Conservation (phyloP, 2,797 vertebrate species). For the Microctenopoma steveboyesi region DNA sequence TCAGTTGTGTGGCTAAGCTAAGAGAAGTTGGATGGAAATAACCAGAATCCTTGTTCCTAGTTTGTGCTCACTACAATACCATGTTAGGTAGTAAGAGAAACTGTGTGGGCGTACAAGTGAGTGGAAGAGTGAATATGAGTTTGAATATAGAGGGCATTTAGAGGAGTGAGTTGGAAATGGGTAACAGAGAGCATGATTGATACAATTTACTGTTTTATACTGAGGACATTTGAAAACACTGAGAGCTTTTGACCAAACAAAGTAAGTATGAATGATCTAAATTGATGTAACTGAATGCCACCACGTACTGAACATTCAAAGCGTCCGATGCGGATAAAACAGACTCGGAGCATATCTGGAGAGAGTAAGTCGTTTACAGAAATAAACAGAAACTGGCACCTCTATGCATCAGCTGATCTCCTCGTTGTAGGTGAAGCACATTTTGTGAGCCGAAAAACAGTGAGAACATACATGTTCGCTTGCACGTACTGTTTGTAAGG, state of each 20-base stretch:
- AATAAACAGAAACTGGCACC: background rate
- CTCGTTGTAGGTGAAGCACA: background rate
- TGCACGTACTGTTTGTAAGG: no score
- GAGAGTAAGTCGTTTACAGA: background rate
- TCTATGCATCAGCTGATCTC: background rate
- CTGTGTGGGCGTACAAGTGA: conserved; percentile 75
- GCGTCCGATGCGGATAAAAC: background rate
- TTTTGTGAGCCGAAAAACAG: background rate
- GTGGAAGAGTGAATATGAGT: conserved; percentile 71
- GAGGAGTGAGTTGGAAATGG: conserved; percentile 61
- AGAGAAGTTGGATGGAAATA: conserved; percentile 55
- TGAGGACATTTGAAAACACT: conserved; percentile 28
- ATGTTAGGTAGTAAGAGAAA: conserved; percentile 72
- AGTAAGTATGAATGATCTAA: conserved; percentile 9
- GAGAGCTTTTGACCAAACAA: conserved; percentile 22
- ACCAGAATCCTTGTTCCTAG: conserved; percentile 49
- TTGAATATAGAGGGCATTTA: conserved; percentile 64
- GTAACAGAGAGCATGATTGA: conserved; percentile 50
- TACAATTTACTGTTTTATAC: conserved; percentile 46
- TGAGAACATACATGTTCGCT: background rate
- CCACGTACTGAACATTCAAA: background rate
- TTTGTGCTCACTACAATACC: conserved; percentile 65
- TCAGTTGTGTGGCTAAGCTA: conserved; percentile 19
- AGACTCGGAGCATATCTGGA: no score
- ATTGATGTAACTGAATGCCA: background rate